Evolutionary conservation across 23 tunicate genomes (phyloP), one percentile per base, ranked within the genome.

Genomic region (Styela plicata): DNA sequence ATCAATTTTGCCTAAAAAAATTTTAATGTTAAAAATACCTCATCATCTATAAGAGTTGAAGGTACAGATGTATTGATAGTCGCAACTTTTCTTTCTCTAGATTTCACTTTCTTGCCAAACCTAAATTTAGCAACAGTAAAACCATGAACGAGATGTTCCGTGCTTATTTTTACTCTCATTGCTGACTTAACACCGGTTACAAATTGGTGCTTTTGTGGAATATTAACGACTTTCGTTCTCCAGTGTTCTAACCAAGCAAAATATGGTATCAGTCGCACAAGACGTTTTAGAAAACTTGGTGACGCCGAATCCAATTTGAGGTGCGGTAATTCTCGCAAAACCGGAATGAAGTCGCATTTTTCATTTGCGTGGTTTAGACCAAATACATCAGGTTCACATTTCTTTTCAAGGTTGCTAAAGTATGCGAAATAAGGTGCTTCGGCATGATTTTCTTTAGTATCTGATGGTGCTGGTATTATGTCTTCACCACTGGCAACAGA

Each of bases 211-310:
- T 73, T 21, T 52, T 75, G 64, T 25, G 74, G 82, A 17, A 35
- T 27, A 16, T 80, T 73, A 10, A 80, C 37, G 22, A 74, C 74
- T 30, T 63, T 80, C 31, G 80, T 57, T 25, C 64, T 30, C 98
- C 98, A 93, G 44, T 53, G 74, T 18, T 85, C 86, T 61, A 93
- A 85, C 98, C 98, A 93, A 24, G 71, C 76, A 26, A 83, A 33
- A 69, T 74, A 93, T 0, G 93, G 86, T 10, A 78, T 36, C 35
- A 93, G 85, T 2, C 93, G 81, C 0, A 24, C 5, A n/a, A 93
- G 61, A 26, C 89, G 63, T 36, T 93, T 93, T 34, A 52, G 25
- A 81, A 93, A 75, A 24, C 81, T 66, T 3, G 36, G 63, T 0
- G 85, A 80, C 20, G 34, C 70, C 0, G 80, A 57, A 35, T 67